Evolutionary conservation across 1,140 invertebrate species (phyloP).

Genomic region (Chrysomallon squamiferum): DNA sequence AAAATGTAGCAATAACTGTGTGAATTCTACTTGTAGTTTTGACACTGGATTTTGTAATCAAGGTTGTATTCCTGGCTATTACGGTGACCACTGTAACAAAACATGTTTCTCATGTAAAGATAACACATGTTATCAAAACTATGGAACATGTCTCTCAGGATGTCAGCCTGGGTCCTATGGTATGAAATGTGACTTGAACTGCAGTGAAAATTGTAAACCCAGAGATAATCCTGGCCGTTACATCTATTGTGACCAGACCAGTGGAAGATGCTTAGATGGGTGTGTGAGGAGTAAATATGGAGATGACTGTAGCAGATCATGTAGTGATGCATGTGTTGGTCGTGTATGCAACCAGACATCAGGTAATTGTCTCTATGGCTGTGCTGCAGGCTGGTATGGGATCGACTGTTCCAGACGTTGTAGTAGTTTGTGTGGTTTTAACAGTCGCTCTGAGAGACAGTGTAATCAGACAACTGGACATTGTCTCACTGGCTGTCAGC

Average conservation of each 20-base stretch:
- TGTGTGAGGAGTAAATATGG: neutral
- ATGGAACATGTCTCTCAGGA: neutral
- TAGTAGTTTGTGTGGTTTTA: too few species aligned
- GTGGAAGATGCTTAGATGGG: neutral
- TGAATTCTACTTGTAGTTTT: neutral
- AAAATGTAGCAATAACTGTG: neutral
- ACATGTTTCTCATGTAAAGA: neutral
- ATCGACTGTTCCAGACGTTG: too few species aligned
- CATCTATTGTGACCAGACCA: constrained; percentile 2
- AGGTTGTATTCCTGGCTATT: neutral
- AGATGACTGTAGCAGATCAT: neutral
- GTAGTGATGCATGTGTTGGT: neutral
- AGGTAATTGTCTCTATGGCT: neutral
- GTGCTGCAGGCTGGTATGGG: neutral
- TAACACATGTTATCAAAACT: neutral
- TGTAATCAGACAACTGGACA: too few species aligned
- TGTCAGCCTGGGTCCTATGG: neutral
- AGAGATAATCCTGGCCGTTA: neutral
- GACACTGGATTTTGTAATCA: neutral
- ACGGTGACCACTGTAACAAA: neutral
- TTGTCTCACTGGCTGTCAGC: too few species aligned
- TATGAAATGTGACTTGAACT: neutral
- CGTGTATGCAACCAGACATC: neutral
- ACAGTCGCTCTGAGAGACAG: too few species aligned
- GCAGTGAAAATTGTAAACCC: neutral